Evolutionary conservation across 2,797 vertebrate species (phyloP).

Genomic region (Sebastes kiyomatsui): DNA sequence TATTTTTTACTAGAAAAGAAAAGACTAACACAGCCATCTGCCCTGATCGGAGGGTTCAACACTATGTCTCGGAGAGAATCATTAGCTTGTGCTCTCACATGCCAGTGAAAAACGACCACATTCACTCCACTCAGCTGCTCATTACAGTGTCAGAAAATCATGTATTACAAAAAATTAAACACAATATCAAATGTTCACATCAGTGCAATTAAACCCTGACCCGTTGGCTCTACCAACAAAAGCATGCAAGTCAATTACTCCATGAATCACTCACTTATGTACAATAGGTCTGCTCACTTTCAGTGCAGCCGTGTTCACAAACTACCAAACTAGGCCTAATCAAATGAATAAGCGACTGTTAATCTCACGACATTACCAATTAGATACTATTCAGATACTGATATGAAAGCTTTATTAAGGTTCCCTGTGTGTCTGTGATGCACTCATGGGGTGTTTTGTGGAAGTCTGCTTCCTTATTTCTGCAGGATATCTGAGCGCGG

Average conservation of each 20-base stretch:
- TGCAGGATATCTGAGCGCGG: slow-evolving; percentile 38
- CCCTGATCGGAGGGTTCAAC: slow-evolving; percentile 55
- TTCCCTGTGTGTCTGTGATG: slow-evolving; percentile 50
- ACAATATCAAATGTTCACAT: slow-evolving; percentile 75
- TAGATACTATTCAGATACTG: slow-evolving; percentile 46
- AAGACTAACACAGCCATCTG: slow-evolving; percentile 53
- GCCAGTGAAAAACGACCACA: slow-evolving; percentile 67
- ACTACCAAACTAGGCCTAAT: slow-evolving; percentile 50
- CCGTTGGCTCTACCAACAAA: slow-evolving; percentile 74
- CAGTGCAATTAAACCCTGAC: slow-evolving; percentile 84
- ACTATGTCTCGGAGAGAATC: slow-evolving; percentile 57
- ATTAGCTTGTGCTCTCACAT: slow-evolving; percentile 71
- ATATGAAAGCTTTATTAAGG: slow-evolving; percentile 51
- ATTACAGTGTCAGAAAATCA: slow-evolving; percentile 57
- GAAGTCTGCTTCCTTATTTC: slow-evolving; percentile 35
- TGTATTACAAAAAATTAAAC: slow-evolving; percentile 66
- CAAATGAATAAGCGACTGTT: slow-evolving; percentile 51
- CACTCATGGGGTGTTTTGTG: slow-evolving; percentile 28
- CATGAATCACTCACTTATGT: slow-evolving; percentile 66
- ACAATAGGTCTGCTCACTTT: slow-evolving; percentile 63
- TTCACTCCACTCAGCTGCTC: slow-evolving; percentile 68
- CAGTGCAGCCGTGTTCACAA: slow-evolving; percentile 64
- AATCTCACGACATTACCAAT: slow-evolving; percentile 55
- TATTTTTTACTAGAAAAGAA: slow-evolving; percentile 48
- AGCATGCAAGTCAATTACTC: slow-evolving; percentile 79